phyloP scores from a whole-genome alignment of 2,113 vertebrate genomes.

The Daboia siamensis region DNA sequence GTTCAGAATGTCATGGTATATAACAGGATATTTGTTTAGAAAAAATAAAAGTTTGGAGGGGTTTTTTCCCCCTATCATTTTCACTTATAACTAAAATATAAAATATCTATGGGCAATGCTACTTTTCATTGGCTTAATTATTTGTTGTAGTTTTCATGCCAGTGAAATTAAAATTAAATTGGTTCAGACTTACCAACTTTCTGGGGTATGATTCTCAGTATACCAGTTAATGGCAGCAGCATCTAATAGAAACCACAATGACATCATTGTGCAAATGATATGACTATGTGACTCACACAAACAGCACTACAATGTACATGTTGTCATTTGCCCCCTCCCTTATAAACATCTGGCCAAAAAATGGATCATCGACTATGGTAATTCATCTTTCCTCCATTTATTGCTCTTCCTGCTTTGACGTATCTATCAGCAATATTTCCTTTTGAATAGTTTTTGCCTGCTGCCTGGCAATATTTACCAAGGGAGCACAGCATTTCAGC shows the following conservation, averaged over 20 bases:
- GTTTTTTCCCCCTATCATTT: too few species aligned
- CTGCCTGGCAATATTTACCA: neutral
- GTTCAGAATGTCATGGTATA: too few species aligned
- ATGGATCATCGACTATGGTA: neutral
- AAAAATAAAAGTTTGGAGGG: too few species aligned
- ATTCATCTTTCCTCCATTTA: neutral
- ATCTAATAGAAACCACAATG: neutral
- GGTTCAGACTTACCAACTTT: neutral
- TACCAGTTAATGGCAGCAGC: neutral
- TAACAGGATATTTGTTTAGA: neutral
- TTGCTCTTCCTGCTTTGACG: neutral
- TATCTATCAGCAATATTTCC: neutral
- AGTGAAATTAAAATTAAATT: too few species aligned
- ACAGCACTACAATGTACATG: neutral
- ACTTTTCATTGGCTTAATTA: too few species aligned
- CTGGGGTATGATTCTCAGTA: neutral
- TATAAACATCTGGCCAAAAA: neutral
- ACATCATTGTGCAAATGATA: neutral
- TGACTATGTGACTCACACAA: neutral
- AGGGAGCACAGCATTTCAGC: neutral
- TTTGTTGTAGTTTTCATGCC: too few species aligned
- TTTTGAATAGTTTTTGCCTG: neutral
- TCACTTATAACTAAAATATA: too few species aligned
- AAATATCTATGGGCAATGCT: too few species aligned
- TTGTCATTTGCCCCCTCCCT: neutral